Evolutionary conservation across 2,888 invertebrate species (phyloP), one percentile per base, ranked within the genome.

Genomic region (Caenorhabditis macrosperma): DNA sequence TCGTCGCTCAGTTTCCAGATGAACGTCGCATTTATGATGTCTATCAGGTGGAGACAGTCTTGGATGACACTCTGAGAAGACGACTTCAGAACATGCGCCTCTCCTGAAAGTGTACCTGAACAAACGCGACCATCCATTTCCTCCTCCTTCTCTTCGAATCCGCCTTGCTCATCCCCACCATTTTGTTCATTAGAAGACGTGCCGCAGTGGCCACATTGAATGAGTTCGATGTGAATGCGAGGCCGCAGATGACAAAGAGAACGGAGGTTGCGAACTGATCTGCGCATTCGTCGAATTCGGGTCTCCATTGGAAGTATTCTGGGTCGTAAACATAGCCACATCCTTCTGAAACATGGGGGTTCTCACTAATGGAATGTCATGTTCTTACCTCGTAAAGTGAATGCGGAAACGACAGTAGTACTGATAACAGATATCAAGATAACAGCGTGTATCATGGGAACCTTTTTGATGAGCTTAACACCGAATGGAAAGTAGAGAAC

Each of bases 401-500:
- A 12, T 9, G 24, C 6, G 24, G 64, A 52, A n/a, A 52, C 52
- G 12, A 20, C 9, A 12, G 35, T 9, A 1, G 66, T 20, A 6
- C 44, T 44, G 7, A 55, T 30, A 3, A 33, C 17, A 24, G 22
- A 57, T 57, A 24, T 6, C 4, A 26, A 22, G 12, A 50, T 20
- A 33, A 30, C 48, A 5, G 69, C n/a, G n/a, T n/a, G n/a, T n/a
- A n/a, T 69, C 38, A 59, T 22, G 1, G 68, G 77, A 6, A 63
- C 3, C 35, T 20, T 30, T 26, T 55, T 26, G 0, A 68, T 30
- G 20, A 46, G 9, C 52, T 69, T 77, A 15, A 64, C 44, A 0
- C 69, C 64, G n/a, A 77, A 69, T 17, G 77, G 77, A 50, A 77
- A 77, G 41, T 77, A 77, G 4, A 77, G 24, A 4, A 68, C 46